Evolutionary conservation across 2,888 invertebrate genomes (phyloP).

Genomic region (Chalcis sispes): DNA sequence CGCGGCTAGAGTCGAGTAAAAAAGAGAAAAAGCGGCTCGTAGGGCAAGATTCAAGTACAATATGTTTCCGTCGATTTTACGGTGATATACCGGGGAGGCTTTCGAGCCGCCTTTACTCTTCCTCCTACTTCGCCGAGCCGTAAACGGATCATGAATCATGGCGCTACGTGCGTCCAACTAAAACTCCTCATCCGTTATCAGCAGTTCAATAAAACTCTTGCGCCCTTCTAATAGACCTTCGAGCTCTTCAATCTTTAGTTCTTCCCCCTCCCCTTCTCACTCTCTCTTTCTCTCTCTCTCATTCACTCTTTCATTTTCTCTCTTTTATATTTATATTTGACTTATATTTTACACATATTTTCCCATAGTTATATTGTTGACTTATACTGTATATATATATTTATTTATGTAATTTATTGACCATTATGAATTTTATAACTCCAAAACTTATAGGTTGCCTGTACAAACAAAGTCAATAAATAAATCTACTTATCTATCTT

Average conservation of each 20-base stretch:
- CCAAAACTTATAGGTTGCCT: no score
- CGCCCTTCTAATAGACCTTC: slow-evolving; percentile 60
- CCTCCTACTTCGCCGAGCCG: slow-evolving; percentile 20
- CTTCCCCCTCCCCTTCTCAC: neutral
- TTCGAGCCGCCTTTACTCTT: neutral
- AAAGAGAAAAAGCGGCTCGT: slow-evolving; percentile 33
- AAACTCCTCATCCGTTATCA: slow-evolving; percentile 67
- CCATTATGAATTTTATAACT: no score
- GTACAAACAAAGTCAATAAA: no score
- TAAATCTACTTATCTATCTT: no score
- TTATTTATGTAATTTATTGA: no score
- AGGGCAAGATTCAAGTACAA: slow-evolving; percentile 43
- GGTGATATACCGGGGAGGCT: neutral
- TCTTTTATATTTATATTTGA: neutral
- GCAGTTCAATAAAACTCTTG: slow-evolving; percentile 67
- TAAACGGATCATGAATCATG: slow-evolving; percentile 66
- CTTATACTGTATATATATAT: no score
- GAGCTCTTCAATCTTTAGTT: slow-evolving; percentile 38
- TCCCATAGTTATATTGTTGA: no score
- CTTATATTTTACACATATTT: no score
- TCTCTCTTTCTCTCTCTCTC: neutral
- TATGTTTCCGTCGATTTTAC: slow-evolving; percentile 50
- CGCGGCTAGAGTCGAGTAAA: neutral
- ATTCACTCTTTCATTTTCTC: neutral
- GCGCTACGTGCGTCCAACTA: slow-evolving; percentile 58